Evolutionary conservation across 2,888 invertebrate species (phyloP), one percentile per base, ranked within the genome.

Genomic region (Neoscelio sp.): DNA sequence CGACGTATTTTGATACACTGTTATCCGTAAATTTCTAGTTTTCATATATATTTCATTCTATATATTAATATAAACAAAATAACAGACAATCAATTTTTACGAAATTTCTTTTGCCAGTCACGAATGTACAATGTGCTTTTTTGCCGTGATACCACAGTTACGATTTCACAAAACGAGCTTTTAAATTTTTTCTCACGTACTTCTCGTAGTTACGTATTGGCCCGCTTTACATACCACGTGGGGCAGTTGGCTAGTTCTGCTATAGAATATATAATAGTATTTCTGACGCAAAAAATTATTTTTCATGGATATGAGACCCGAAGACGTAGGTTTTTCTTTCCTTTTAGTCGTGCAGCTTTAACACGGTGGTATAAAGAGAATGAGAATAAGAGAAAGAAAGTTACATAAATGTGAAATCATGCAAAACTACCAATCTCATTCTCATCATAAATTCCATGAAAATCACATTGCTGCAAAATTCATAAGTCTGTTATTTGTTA

Each of bases 161-260:
- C 60, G 70, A 48, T 60, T 71, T 52, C 30, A 15, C 60, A 65
- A 65, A 74, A 58, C 65, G 26, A 33, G 58, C 10, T 65, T 40
- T 74, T 58, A 54, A 56, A 46, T 65, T 74, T 74, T 65, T 65
- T 65, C 58, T 74, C 74, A 74, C 74, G 74, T 74, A 74, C 48
- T 56, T 56, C 40, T 44, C 54, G 46, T 35, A 50, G 73, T 73
- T 56, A 33, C 65, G 56, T 74, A 74, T 74, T 74, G 26, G 54
- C 18, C 35, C 46, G 38, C 38, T 64, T 73, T 56, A 48, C 46
- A 46, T 62, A 28, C 28, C 52, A 33, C 30, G 30, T 50, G 38
- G 52, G 46, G 12, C 44, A 60, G 60, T 44, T 54, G 73, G 46
- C 17, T 56, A 46, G 73, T 56, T 54, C 48, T 12, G 38, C 18